Evolutionary conservation across 2,113 vertebrate genomes (phyloP).

Genomic region (Larimichthys polyactis): DNA sequence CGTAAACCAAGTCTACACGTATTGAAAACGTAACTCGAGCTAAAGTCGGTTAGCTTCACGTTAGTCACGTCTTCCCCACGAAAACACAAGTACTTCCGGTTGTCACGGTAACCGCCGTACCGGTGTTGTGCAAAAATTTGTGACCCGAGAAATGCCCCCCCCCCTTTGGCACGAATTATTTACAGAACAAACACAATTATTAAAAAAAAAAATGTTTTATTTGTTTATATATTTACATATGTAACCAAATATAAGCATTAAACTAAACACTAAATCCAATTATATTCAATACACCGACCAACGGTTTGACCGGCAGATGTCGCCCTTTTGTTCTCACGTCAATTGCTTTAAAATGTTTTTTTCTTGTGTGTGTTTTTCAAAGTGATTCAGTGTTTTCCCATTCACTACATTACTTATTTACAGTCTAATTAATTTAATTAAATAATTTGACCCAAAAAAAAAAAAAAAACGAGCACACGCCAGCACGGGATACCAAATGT

Average conservation of each 20-base stretch:
- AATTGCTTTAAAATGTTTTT: neutral
- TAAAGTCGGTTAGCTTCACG: neutral
- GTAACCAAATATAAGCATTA: no score
- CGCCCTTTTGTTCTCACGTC: neutral
- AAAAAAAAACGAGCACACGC: neutral
- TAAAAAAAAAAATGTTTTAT: neutral
- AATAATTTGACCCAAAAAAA: no score
- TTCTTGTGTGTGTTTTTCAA: no score
- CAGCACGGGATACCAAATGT: neutral
- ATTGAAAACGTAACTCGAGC: neutral
- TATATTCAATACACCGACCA: neutral
- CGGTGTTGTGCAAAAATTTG: neutral
- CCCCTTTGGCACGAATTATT: neutral
- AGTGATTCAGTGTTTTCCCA: no score
- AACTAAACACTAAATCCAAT: no score
- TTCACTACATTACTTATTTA: no score
- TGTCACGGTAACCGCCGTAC: neutral
- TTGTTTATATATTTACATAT: no score
- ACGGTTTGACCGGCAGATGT: neutral
- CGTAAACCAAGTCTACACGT: neutral
- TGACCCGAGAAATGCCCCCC: neutral
- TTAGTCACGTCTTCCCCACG: neutral
- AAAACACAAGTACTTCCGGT: constrained; percentile 49
- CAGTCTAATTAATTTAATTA: no score
- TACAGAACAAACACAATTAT: neutral